A percentile compares a stretch with the other conserved stretches of the same genome.
Evolutionary conservation across 2,888 invertebrate genomes (phyloP).

Genomic region (Adelphocoris suturalis): DNA sequence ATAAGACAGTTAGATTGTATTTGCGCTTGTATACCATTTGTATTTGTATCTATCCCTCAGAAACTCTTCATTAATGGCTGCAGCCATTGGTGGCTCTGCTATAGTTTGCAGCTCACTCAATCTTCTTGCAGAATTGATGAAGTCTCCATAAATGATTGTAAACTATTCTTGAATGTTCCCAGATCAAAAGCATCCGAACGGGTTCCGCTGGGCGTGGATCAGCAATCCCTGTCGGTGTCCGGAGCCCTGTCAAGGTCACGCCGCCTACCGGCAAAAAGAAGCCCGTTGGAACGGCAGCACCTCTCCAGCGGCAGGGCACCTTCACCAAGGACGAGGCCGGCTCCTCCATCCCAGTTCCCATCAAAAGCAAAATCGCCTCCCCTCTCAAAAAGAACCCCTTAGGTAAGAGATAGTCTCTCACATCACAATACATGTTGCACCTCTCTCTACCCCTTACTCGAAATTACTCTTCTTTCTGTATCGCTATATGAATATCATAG

Average conservation of each 20-base stretch:
- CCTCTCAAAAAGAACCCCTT: slow-evolving; percentile 74
- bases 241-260: slow-evolving; percentile 72
- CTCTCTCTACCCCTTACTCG: not conserved
- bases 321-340: slow-evolving; percentile 91
- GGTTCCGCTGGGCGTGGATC: slow-evolving; percentile 68
- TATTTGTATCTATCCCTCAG: too few relatives aligned
- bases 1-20: too few relatives aligned
- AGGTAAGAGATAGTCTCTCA: slow-evolving; percentile 70
- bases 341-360: slow-evolving; percentile 74
- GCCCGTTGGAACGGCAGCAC: slow-evolving; percentile 61
- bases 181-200: slow-evolving; percentile 72
- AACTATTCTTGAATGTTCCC: not conserved
- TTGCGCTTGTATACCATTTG: too few relatives aligned
- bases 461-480: not conserved
- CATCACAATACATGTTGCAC: slow-evolving; percentile 26
- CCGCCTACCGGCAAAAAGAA: slow-evolving; percentile 70
- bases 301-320: slow-evolving; percentile 90
- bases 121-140: too few relatives aligned
- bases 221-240: slow-evolving; percentile 72
- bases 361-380: slow-evolving; percentile 74
- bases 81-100: too few relatives aligned
- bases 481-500: not conserved
- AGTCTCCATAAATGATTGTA: not conserved
- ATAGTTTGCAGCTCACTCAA: too few relatives aligned
- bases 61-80: too few relatives aligned